Conservation (phyloP, 2,113 vertebrate genomes). For the Kryptolebias marmoratus region DNA sequence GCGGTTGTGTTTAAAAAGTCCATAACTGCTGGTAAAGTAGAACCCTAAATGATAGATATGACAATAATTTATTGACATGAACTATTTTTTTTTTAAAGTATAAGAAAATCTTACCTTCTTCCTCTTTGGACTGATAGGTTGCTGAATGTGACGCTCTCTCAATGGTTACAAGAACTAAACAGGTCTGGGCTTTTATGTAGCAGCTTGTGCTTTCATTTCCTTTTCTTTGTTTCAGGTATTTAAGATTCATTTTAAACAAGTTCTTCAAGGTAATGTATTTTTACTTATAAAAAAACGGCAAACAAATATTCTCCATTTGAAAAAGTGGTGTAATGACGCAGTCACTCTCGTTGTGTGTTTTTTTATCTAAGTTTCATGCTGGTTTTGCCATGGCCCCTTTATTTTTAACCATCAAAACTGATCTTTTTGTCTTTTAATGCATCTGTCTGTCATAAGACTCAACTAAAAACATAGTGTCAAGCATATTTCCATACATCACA, state of each 20-base stretch:
- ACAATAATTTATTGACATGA: not conserved
- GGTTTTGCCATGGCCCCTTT: no score
- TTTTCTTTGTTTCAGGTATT: not conserved
- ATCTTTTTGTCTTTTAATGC: no score
- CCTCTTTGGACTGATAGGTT: not conserved
- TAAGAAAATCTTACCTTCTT: slow-evolving; percentile 31
- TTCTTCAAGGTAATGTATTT: not conserved
- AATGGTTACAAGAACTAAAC: not conserved
- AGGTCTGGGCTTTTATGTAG: not conserved
- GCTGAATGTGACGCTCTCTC: not conserved
- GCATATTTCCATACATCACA: no score
- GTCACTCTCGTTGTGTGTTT: no score
- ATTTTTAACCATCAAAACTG: no score
- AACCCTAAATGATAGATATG: not conserved
- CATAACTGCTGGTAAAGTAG: slow-evolving; percentile 32
- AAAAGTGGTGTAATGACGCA: no score
- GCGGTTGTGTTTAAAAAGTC: accelerated
- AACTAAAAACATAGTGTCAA: no score
- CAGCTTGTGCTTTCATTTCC: not conserved
- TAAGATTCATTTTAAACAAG: not conserved
- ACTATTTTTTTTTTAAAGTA: not conserved
- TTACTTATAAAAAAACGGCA: no score
- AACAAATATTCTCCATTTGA: no score
- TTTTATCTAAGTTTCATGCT: no score
- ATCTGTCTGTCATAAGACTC: no score